Percentiles rank a stretch among this genome's conserved stretches.
Evolutionary conservation across 2,113 vertebrate genomes (phyloP).

Genomic region (Peucedramus taeniatus): DNA sequence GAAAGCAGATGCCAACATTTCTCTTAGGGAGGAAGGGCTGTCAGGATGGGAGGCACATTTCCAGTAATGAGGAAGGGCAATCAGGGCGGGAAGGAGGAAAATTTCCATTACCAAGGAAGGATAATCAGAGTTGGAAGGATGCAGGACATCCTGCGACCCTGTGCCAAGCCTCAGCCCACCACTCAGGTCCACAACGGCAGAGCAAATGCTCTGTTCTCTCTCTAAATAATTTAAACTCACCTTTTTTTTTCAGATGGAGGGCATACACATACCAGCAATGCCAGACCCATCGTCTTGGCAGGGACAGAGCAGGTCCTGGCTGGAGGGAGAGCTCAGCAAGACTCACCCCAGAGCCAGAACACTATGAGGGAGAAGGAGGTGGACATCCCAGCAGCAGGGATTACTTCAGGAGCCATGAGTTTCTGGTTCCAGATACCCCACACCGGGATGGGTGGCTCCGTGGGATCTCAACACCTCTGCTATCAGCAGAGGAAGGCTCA

Average conservation of each 20-base stretch:
- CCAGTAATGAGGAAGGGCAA: neutral
- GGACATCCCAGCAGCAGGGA: neutral
- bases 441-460: rapidly evolving
- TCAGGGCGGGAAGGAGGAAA: neutral
- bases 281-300: neutral
- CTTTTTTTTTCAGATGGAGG: neutral
- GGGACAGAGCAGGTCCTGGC: neutral
- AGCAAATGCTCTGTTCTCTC: neutral
- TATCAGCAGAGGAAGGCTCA: neutral
- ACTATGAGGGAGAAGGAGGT: rapidly evolving
- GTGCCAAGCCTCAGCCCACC: neutral
- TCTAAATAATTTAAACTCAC: neutral
- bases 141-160: neutral
- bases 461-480: neutral
- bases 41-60: neutral
- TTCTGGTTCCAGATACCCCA: neutral
- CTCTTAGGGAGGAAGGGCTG: neutral
- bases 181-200: neutral
- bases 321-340: neutral
- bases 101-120: neutral
- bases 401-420: neutral
- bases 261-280: neutral
- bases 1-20: neutral
- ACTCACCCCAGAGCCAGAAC: neutral
- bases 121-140: neutral